phyloP scores from a whole-genome alignment of 2,797 vertebrate species.

The Jordanella pulchra region DNA sequence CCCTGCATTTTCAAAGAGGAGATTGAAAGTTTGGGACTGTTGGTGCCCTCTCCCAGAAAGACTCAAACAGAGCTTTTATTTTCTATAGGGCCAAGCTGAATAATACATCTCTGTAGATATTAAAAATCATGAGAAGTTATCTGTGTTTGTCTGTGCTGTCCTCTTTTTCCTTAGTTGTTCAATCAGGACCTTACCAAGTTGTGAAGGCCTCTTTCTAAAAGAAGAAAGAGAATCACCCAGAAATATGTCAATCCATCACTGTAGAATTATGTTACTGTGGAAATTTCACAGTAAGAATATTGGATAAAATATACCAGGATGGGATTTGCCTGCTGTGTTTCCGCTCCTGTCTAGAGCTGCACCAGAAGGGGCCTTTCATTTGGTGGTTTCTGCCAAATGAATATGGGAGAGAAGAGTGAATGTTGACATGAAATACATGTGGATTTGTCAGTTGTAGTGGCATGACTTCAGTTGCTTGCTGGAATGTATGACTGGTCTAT shows the following conservation, averaged over 20 bases:
- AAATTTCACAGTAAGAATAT: slow-evolving; percentile 49
- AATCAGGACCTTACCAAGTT: slow-evolving; percentile 17
- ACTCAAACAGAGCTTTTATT: slow-evolving; percentile 27
- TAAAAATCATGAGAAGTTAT: slow-evolving; percentile 8
- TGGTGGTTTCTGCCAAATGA: slow-evolving; percentile 57
- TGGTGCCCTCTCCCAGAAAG: slow-evolving; percentile 14
- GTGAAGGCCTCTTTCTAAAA: slow-evolving; percentile 36
- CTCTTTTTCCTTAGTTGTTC: slow-evolving; percentile 12
- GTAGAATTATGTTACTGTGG: slow-evolving; percentile 53
- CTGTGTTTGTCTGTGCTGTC: neutral
- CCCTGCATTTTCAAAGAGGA: slow-evolving; percentile 41
- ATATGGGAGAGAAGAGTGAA: slow-evolving; percentile 31
- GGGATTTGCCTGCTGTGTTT: slow-evolving; percentile 43
- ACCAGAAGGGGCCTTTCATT: slow-evolving; percentile 51
- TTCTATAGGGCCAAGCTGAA: slow-evolving; percentile 14
- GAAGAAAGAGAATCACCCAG: slow-evolving; percentile 28
- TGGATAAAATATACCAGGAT: slow-evolving; percentile 44
- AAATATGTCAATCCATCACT: slow-evolving; percentile 13
- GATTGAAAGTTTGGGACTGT: slow-evolving; percentile 24
- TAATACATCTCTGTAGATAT: slow-evolving; percentile 21
- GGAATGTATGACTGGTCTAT: slow-evolving; percentile 68
- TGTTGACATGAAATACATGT: slow-evolving; percentile 38
- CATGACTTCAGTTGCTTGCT: slow-evolving; percentile 51
- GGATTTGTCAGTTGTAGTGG: slow-evolving; percentile 43
- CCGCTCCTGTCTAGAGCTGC: slow-evolving; percentile 47